Evolutionary conservation across 2,888 invertebrate species (phyloP), one percentile per base, ranked within the genome.

Genomic region (Pandemis corylana): DNA sequence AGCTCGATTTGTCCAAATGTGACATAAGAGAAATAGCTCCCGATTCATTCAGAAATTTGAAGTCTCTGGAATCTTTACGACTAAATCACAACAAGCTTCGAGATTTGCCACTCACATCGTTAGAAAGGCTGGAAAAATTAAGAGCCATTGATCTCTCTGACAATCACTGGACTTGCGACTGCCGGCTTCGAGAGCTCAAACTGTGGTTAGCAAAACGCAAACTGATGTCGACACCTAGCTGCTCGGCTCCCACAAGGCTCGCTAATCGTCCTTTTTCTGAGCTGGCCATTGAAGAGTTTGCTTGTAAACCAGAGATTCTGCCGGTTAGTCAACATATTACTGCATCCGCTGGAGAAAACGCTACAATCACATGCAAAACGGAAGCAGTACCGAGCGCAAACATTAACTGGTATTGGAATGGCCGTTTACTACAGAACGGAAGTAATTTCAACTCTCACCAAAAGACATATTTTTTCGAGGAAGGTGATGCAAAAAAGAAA

Each of bases 91-190:
- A 98, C 89, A 96, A 96, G 80, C 94, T 98, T 76, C 95, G 96
- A 65, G 97, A 97, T 77, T 88, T 97, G 78, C 95, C 96, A 67
- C 95, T 96, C 13, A 96, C 95, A 79, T 97, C 97, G 0, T 96
- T 97, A 78, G 97, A 97, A 86, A 96, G 96, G 68, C 87, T 97
- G 74, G 96, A 95, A 80, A 96, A 96, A 75, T 94, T 98, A 68
- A 96, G 97, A 86, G 97, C 97, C 61, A 96, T 98, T 77, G 97
- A 97, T 85, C 91, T 98, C 79, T 97, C 98, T 78, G 97, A 97
- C 79, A 98, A 98, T 89, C 97, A 97, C 0, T 98, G 98, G 98
- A 95, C 96, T 77, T 98, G 98, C 86, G 98, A 98, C 85, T 98
- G 98, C 84, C 96, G 97, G 41, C 89, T 98, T 75, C 95, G 98